Percentiles rank a stretch among this genome's conserved stretches.
Conservation (phyloP, 2,888 invertebrate genomes). For the Microctonus aethiopoides region DNA sequence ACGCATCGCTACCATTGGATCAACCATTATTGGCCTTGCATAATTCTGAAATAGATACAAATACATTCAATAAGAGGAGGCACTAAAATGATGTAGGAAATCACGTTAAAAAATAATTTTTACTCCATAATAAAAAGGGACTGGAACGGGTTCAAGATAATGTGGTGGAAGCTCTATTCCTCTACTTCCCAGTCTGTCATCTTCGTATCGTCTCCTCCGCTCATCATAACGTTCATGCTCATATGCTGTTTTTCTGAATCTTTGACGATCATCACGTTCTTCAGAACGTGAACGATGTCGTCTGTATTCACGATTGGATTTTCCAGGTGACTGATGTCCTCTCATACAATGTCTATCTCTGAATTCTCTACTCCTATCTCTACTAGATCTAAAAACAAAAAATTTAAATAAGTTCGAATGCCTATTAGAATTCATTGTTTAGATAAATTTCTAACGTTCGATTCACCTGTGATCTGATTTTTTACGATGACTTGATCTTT, state of each 20-base stretch:
- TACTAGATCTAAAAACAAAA: neutral
- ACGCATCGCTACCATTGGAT: slow-evolving; percentile 48
- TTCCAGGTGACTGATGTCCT: neutral
- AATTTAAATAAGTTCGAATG: no score
- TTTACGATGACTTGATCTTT: neutral
- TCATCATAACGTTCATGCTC: slow-evolving; percentile 42
- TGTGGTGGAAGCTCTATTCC: slow-evolving; percentile 31
- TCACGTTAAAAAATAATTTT: slow-evolving; percentile 10
- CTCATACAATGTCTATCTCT: neutral
- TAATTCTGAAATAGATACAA: slow-evolving; percentile 18
- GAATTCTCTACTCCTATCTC: neutral
- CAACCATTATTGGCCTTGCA: slow-evolving; percentile 51
- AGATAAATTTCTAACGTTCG: no score
- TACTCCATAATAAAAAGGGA: slow-evolving; percentile 52
- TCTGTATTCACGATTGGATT: neutral
- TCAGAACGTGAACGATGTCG: neutral
- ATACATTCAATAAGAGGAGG: no score
- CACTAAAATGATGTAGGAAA: neutral
- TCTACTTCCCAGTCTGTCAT: slow-evolving; percentile 40
- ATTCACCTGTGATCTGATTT: slow-evolving; percentile 3
- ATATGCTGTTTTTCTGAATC: slow-evolving; percentile 32
- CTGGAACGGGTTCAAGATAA: slow-evolving; percentile 46
- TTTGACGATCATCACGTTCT: neutral
- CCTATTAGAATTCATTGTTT: neutral
- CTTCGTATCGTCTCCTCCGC: slow-evolving; percentile 38